Evolutionary conservation across 2,888 invertebrate species (phyloP).

Genomic region (Ariolimax columbianus): DNA sequence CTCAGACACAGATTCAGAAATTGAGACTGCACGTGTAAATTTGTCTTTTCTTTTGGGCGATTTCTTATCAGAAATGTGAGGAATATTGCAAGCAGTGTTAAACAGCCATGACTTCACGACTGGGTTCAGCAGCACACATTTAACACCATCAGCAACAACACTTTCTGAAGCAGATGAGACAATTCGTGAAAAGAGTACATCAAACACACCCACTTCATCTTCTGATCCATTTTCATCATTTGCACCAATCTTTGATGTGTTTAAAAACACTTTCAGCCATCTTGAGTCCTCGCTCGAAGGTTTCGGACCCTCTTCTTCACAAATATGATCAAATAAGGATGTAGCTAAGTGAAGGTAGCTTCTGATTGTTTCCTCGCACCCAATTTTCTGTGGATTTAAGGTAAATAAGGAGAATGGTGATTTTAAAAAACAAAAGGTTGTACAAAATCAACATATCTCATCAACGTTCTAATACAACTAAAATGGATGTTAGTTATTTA

Average conservation of each 20-base stretch:
- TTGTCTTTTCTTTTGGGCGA: background rate
- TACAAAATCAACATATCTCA: background rate
- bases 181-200: slow-evolving; percentile 4
- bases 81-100: background rate
- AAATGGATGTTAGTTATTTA: too few species aligned
- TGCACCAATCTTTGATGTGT: background rate
- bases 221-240: background rate
- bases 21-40: background rate
- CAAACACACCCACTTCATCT: background rate
- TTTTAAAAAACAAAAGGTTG: background rate
- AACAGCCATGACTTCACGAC: slow-evolving; percentile 10
- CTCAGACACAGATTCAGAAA: background rate
- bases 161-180: background rate
- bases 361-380: background rate
- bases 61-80: background rate
- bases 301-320: background rate
- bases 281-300: background rate
- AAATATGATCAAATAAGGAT: background rate
- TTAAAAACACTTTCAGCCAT: background rate
- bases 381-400: background rate
- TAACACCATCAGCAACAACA: background rate
- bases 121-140: slow-evolving; percentile 12
- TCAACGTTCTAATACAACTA: too few species aligned
- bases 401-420: background rate
- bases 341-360: background rate